Conservation (phyloP, 2,113 vertebrate genomes). For the Oryzias celebensis region DNA sequence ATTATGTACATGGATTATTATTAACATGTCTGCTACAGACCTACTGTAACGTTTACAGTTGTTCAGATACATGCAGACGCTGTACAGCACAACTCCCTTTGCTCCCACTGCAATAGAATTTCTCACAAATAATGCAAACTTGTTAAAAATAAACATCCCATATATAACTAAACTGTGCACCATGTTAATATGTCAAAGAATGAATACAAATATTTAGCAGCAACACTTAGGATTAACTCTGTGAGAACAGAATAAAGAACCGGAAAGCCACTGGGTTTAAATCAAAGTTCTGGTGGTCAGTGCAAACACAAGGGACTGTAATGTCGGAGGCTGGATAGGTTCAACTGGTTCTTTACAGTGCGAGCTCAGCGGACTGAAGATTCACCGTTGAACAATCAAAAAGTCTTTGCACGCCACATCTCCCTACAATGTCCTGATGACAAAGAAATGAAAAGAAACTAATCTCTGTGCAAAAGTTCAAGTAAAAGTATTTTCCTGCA, state of each 20-base stretch:
- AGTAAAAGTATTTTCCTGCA: conserved; percentile 73
- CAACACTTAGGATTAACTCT: conserved; percentile 75
- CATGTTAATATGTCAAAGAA: conserved; percentile 38
- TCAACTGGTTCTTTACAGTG: conserved; percentile 47
- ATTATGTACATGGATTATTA: conserved; percentile 49
- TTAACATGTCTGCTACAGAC: conserved; percentile 63
- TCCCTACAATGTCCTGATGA: conserved; percentile 34
- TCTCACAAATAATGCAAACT: conserved; percentile 33
- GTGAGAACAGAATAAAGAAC: conserved; percentile 74
- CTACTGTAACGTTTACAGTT: conserved; percentile 72
- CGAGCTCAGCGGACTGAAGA: conserved; percentile 31
- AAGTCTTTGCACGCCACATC: conserved; percentile 46
- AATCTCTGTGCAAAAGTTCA: conserved; percentile 74
- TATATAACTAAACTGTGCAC: conserved; percentile 33
- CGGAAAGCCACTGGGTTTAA: conserved; percentile 76
- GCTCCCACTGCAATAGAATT: conserved; percentile 42
- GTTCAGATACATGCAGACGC: conserved; percentile 69
- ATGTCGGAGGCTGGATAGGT: conserved; percentile 55
- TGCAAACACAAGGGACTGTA: conserved; percentile 75
- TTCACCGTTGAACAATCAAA: conserved; percentile 35
- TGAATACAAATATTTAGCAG: conserved; percentile 76
- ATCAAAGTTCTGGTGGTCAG: conserved; percentile 71
- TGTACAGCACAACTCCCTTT: conserved; percentile 59
- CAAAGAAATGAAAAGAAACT: conserved; percentile 51
- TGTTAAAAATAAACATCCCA: conserved; percentile 32